Conservation (phyloP, 1,140 invertebrate species). For the Drosophila funebris region DNA sequence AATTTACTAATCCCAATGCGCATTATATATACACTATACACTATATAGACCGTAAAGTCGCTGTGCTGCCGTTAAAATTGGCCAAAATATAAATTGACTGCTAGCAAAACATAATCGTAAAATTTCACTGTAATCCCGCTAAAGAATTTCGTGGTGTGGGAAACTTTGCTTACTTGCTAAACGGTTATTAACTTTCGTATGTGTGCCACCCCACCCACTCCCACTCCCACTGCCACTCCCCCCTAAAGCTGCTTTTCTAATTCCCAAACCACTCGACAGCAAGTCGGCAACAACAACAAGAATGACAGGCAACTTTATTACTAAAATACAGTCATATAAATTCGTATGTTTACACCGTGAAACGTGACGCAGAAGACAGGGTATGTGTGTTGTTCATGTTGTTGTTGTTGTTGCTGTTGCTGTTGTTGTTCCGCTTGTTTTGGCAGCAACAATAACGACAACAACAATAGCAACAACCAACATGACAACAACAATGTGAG, state of each 20-base stretch:
- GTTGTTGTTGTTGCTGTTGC: background rate
- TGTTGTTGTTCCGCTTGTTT: slow-evolving; percentile 27
- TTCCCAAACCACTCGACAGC: background rate
- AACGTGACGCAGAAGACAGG: slow-evolving; percentile 26
- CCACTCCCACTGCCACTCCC: background rate
- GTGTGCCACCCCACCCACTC: slow-evolving; percentile 39
- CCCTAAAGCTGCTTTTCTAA: background rate
- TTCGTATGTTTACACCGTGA: slow-evolving; percentile 67
- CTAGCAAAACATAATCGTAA: slow-evolving; percentile 52
- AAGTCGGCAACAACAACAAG: slow-evolving; percentile 29
- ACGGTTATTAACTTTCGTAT: slow-evolving; percentile 78
- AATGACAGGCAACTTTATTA: slow-evolving; percentile 65
- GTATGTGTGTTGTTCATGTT: background rate
- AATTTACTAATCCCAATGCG: slow-evolving; percentile 50
- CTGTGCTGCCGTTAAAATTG: slow-evolving; percentile 1
- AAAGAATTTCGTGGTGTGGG: slow-evolving; percentile 34
- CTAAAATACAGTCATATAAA: slow-evolving; percentile 72
- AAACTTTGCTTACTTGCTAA: slow-evolving; percentile 62
- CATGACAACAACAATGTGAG: slow-evolving; percentile 1
- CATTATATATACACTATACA: background rate
- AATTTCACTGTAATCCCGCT: slow-evolving; percentile 37
- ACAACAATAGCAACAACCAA: slow-evolving; percentile 18
- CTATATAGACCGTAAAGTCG: background rate
- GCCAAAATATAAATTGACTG: slow-evolving; percentile 30
- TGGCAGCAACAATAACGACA: slow-evolving; percentile 35